phyloP scores from a whole-genome alignment of 2,797 vertebrate genomes.

The Rhinichthys osculus region DNA sequence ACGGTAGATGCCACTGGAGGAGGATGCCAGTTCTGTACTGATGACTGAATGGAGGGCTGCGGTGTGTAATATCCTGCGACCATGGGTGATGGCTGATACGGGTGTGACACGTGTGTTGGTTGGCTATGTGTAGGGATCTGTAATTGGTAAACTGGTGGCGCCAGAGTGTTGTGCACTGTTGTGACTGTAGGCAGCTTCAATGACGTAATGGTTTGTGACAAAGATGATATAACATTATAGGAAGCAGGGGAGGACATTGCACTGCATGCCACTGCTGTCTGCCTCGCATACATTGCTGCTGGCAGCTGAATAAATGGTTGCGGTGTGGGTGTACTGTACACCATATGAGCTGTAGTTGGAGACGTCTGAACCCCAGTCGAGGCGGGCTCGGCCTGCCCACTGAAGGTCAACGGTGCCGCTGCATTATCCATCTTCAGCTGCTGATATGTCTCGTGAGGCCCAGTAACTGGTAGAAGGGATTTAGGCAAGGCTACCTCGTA shows the following conservation, averaged over 20 bases:
- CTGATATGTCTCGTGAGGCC: neutral
- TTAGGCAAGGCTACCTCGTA: neutral
- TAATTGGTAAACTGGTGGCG: neutral
- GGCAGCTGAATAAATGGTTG: neutral
- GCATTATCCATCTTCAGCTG: neutral
- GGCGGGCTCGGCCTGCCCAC: too few relatives aligned
- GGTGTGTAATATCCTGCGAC: neutral
- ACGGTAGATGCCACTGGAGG: neutral
- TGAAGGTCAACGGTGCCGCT: neutral
- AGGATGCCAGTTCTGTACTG: neutral
- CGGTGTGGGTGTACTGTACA: neutral
- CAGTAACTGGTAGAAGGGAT: neutral
- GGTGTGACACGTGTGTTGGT: neutral
- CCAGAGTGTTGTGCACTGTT: neutral
- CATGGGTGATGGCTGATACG: neutral
- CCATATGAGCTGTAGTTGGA: neutral
- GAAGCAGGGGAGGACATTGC: neutral
- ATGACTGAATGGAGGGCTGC: neutral
- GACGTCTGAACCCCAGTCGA: neutral
- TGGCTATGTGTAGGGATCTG: neutral
- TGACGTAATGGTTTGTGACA: neutral
- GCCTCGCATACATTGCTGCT: neutral
- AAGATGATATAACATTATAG: neutral
- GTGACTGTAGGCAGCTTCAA: neutral
- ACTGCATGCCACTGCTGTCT: neutral